A percentile compares a stretch with the other conserved stretches of the same genome.
Conservation (phyloP, 2,113 vertebrate species). For the Sitta europaea region DNA sequence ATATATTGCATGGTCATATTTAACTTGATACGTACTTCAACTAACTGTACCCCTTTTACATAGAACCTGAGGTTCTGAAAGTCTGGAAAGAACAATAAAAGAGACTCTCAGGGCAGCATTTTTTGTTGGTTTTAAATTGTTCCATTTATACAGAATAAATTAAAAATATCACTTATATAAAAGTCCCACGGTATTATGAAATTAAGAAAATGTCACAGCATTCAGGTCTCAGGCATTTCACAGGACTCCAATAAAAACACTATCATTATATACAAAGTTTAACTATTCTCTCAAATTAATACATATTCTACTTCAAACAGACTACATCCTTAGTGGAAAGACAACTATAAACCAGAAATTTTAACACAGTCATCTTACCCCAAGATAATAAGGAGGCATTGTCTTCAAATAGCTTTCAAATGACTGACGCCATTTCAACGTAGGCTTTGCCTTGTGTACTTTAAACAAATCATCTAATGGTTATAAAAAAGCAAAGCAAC, state of each 20-base stretch:
- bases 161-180: background rate
- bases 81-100: background rate
- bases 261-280: background rate
- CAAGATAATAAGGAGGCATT: conserved; percentile 96
- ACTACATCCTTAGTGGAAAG: background rate
- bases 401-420: conserved; percentile 98
- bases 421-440: conserved; percentile 93
- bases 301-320: background rate
- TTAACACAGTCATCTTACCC: conserved; percentile 75
- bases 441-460: conserved; percentile 96
- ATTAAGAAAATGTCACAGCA: background rate
- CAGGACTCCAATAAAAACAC: background rate
- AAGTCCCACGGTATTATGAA: background rate
- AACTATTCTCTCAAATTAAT: background rate
- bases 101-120: background rate
- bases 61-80: background rate
- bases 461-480: conserved; percentile 93
- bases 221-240: background rate
- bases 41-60: background rate
- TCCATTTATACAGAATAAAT: background rate
- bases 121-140: background rate
- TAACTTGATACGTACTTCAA: background rate
- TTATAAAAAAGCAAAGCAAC: background rate
- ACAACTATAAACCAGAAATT: background rate
- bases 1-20: background rate